phyloP scores from a whole-genome alignment of 2,888 invertebrate genomes.

The Campopleginae sp. region DNA sequence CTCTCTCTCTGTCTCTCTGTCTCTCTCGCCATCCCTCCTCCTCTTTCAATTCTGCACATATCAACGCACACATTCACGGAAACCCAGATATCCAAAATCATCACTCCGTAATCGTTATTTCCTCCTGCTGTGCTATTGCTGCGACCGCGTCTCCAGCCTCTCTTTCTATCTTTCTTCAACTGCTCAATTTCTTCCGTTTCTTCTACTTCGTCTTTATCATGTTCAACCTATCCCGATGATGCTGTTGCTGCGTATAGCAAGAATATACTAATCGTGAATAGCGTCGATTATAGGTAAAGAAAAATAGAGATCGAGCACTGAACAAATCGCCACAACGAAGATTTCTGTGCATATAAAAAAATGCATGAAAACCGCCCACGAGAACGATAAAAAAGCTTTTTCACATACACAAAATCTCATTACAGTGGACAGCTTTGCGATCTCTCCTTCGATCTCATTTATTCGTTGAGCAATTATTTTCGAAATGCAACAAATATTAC shows the following conservation, averaged over 20 bases:
- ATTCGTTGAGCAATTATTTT: not conserved
- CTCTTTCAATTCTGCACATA: slow-evolving; percentile 12
- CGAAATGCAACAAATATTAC: too few species aligned
- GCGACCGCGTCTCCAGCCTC: slow-evolving; percentile 9
- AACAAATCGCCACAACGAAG: not conserved
- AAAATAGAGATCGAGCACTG: slow-evolving; percentile 16
- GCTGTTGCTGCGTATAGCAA: slow-evolving; percentile 12
- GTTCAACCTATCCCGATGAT: slow-evolving; percentile 24
- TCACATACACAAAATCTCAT: not conserved
- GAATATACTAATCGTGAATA: slow-evolving; percentile 3
- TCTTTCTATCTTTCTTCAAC: slow-evolving; percentile 10
- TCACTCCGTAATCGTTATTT: slow-evolving; percentile 66
- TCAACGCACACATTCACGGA: slow-evolving; percentile 26
- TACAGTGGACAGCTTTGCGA: not conserved
- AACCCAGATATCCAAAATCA: slow-evolving; percentile 54
- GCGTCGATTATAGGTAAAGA: not conserved
- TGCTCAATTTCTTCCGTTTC: not conserved
- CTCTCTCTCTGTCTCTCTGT: slow-evolving; percentile 24
- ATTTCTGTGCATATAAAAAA: too few species aligned
- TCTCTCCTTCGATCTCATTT: not conserved
- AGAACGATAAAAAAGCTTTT: not conserved
- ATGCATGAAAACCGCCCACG: slow-evolving; percentile 33
- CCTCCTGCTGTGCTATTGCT: slow-evolving; percentile 38
- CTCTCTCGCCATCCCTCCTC: slow-evolving; percentile 3
- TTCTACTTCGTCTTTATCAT: slow-evolving; percentile 6